These are phyloP conservation scores for Laticauda colubrina DNA, from an alignment of 2,113 vertebrate species.

Conservation along the genomic window DNA sequence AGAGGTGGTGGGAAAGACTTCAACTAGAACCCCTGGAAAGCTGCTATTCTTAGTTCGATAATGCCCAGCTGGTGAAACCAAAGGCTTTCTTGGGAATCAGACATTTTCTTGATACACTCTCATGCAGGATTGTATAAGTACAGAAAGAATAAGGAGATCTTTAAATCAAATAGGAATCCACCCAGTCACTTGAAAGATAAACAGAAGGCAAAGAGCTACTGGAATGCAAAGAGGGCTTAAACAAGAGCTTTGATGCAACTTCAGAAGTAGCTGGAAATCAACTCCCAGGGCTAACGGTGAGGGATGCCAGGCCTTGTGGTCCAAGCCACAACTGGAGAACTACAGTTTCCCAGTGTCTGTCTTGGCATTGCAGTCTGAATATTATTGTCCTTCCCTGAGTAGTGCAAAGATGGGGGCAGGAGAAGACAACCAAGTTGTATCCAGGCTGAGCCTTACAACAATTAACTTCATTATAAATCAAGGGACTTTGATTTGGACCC, in stretches of 20 bases:
- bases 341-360: not conserved
- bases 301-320: not conserved
- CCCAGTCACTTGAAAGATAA: not conserved
- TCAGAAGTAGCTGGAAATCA: not conserved
- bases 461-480: not conserved
- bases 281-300: not conserved
- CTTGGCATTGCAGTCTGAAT: not conserved
- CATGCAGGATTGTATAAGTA: not conserved
- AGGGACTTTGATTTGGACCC: not conserved
- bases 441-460: not conserved
- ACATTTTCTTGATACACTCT: not conserved
- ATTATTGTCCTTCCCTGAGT: not conserved
- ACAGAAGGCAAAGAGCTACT: not conserved
- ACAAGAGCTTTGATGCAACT: not conserved
- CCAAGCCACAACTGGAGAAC: not conserved
- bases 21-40: not conserved
- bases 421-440: not conserved
- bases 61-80: not conserved
- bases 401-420: not conserved
- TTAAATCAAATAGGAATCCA: not conserved
- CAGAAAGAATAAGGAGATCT: not conserved
- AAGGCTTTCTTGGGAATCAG: not conserved
- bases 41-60: not conserved
- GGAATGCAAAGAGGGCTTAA: not conserved
- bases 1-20: not conserved